Evolutionary conservation across 2,888 invertebrate species (phyloP).

Genomic region (Criorhina ranunculi): DNA sequence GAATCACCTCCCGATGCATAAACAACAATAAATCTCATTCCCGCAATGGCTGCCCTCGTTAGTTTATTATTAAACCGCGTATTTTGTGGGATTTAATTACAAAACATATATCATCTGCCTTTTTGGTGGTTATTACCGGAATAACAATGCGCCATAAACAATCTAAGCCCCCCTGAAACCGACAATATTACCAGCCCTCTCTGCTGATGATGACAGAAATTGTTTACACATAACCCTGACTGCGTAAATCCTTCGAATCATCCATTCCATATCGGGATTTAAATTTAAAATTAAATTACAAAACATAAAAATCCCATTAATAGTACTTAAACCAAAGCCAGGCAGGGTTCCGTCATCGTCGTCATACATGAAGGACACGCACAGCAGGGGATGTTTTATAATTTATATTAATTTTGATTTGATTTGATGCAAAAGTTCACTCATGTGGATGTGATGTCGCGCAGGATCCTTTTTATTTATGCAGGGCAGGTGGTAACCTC

Average conservation of each 20-base stretch:
- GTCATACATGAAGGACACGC: neutral
- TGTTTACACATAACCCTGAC: constrained; percentile 10
- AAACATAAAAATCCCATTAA: constrained; percentile 25
- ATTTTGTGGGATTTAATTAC: constrained; percentile 8
- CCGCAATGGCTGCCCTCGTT: neutral
- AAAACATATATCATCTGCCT: neutral
- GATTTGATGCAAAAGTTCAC: constrained; percentile 4
- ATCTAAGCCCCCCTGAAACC: neutral
- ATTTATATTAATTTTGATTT: constrained; percentile 34
- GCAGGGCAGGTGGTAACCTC: neutral
- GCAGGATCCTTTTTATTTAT: constrained; percentile 18
- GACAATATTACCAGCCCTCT: neutral
- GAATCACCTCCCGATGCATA: neutral
- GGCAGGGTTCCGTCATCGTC: neutral
- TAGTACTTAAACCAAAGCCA: constrained; percentile 21
- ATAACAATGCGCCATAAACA: neutral
- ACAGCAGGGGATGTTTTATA: neutral
- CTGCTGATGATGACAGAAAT: constrained; percentile 11
- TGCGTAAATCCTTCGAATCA: constrained; percentile 5
- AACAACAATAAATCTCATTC: neutral
- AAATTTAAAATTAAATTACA: constrained; percentile 8
- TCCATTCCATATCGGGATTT: neutral
- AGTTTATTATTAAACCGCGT: neutral
- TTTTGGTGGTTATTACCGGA: neutral
- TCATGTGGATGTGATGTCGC: constrained; percentile 6